Percentiles rank a stretch among this genome's conserved stretches.
Conservation (phyloP, 2,797 vertebrate genomes). For the Peromyscus attwateri region DNA sequence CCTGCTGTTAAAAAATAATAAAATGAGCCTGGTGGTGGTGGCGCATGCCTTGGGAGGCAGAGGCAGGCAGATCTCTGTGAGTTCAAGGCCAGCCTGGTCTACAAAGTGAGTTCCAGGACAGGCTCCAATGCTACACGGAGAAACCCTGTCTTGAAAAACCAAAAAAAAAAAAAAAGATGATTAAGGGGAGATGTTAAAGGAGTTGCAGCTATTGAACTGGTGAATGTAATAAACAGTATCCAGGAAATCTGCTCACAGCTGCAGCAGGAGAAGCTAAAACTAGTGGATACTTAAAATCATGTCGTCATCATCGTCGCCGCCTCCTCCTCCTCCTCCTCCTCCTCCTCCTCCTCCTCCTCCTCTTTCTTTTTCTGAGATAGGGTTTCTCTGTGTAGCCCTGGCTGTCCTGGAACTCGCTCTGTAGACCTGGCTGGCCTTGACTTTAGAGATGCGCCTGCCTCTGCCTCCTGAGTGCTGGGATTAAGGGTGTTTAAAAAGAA, state of each 20-base stretch:
- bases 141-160: no score
- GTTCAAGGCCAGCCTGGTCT: no score
- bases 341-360: no score
- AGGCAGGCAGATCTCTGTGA: no score
- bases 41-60: no score
- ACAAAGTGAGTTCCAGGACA: no score
- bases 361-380: neutral
- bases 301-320: neutral
- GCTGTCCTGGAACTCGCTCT: neutral
- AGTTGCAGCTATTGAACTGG: neutral
- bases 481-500: neutral
- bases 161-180: neutral
- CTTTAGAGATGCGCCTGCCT: neutral
- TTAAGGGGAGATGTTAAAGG: neutral
- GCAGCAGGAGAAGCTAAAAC: neutral
- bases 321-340: no score
- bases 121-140: no score
- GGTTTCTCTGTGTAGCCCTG: neutral
- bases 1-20: slow-evolving; percentile 29
- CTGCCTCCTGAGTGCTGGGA: neutral
- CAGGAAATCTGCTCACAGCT: neutral
- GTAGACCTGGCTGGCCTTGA: neutral
- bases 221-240: neutral
- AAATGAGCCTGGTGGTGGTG: neutral
- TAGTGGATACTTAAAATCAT: neutral